Evolutionary conservation across 2,888 invertebrate species (phyloP).

Genomic region (Caenorhabditis sp.): DNA sequence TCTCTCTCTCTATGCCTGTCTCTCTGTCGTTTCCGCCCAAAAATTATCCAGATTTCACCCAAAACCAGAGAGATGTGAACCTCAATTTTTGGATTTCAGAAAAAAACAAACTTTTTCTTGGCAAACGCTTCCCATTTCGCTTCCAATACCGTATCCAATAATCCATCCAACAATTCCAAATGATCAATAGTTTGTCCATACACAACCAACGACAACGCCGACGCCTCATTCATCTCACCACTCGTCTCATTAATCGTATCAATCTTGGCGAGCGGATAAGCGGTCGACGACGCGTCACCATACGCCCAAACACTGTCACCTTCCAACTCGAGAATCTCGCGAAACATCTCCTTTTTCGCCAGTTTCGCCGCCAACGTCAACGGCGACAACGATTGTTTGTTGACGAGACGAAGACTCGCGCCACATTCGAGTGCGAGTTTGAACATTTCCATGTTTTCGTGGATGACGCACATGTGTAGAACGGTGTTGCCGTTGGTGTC

Average conservation of each 20-base stretch:
- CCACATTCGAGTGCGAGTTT: constrained; percentile 93
- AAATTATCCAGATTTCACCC: too few relatives aligned
- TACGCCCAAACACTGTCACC: constrained; percentile 97
- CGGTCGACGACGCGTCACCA: constrained; percentile 75
- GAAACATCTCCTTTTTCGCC: constrained; percentile 87
- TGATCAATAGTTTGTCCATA: constrained; percentile 97
- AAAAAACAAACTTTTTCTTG: constrained; percentile 79
- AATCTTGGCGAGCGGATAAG: constrained; percentile 90
- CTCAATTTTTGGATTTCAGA: too few relatives aligned
- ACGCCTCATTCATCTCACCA: constrained; percentile 91
- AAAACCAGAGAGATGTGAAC: too few relatives aligned
- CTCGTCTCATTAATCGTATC: constrained; percentile 92
- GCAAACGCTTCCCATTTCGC: constrained; percentile 98
- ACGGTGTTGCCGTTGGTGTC: constrained; percentile 97
- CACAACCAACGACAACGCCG: constrained; percentile 91
- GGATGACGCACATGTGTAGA: constrained; percentile 92
- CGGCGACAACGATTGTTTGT: constrained; percentile 86
- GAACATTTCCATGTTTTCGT: constrained; percentile 85
- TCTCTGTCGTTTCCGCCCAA: too few relatives aligned
- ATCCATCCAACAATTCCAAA: constrained; percentile 90
- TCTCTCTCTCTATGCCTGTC: too few relatives aligned
- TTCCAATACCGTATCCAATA: constrained; percentile 90
- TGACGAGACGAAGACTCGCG: constrained; percentile 83
- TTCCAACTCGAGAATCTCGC: constrained; percentile 93
- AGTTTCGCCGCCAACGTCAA: constrained; percentile 89